Base-by-base conservation (phyloP, 2,888 invertebrate genomes). In the Epinotia ramella region DNA sequence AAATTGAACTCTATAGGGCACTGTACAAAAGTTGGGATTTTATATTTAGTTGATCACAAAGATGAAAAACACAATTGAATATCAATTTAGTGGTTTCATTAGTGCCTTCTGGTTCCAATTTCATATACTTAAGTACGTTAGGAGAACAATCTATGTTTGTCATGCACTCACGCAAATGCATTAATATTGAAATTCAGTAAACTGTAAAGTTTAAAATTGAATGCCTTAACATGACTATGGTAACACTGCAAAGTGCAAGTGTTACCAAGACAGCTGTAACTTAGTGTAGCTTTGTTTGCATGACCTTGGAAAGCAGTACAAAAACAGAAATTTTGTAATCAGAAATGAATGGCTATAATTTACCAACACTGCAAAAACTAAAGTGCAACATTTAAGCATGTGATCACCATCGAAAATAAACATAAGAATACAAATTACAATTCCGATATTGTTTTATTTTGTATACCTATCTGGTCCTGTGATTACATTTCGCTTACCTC, bases 351-450 rank as follows among this genome's bases (percentile, higher is more conserved):
- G 28, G 20, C 62, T n/a, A 56, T 11, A 56, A 69, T 69, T 44
- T 24, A 53, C 40, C 20, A 73, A 53, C 53, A 73, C 18, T 20
- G 12, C 3, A 18, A 6, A 20, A 24, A 28, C 24, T 59, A 20
- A 56, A 66, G 70, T 64, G 53, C 67, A 73, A 76, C 33, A 67
- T 53, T 60, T 73, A 66, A 64, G 56, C 4, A 57, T 59, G 18
- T 62, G 69, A 67, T 77, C 79, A 79, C 79, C 77, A 77, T 79
- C 16, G 53, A 49, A 60, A 57, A 44, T 28, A 57, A 24, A 53
- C 20, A n/a, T 6, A 44, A 40, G 33, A 59, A 63, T 16, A 46
- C 69, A 28, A 57, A 57, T 20, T 16, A 44, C n/a, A 46, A 28
- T 12, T 59, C 16, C 57, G 57, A 20, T 59, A n/a, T 13, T 49